phyloP scores from a whole-genome alignment of 2,888 invertebrate species.

The Pyrgus malvae region DNA sequence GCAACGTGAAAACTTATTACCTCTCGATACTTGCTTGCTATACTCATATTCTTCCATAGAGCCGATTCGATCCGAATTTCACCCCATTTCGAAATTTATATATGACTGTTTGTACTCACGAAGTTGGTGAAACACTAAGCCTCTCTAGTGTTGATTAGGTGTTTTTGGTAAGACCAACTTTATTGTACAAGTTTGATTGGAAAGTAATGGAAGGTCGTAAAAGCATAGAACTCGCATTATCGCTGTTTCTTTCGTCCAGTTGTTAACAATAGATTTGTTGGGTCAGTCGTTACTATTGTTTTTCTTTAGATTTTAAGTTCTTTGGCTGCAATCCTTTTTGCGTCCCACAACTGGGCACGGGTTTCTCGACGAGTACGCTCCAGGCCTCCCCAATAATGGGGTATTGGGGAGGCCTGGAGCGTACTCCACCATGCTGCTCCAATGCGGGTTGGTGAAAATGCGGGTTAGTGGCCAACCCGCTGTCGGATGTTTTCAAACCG shows the following conservation, averaged over 20 bases:
- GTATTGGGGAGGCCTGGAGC: too few relatives aligned
- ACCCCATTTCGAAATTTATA: conserved; percentile 57
- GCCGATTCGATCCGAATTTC: conserved; percentile 38
- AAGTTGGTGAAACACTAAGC: conserved; percentile 36
- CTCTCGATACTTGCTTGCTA: conserved; percentile 30
- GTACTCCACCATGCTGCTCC: too few relatives aligned
- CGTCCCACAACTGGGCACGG: too few relatives aligned
- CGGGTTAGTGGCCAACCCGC: too few relatives aligned
- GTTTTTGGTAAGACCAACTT: conserved; percentile 53
- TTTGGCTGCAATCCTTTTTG: background rate
- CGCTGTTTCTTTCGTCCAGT: conserved; percentile 41
- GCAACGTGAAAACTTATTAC: conserved; percentile 32
- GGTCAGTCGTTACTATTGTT: conserved; percentile 16
- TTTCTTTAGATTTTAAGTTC: conserved; percentile 10
- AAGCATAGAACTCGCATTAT: conserved; percentile 50
- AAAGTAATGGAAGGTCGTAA: conserved; percentile 53
- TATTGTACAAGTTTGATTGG: conserved; percentile 67
- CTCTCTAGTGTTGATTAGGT: conserved; percentile 54
- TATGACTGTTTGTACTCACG: conserved; percentile 34
- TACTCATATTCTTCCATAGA: conserved; percentile 40
- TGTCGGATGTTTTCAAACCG: too few relatives aligned
- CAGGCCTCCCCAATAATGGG: too few relatives aligned
- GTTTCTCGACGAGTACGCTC: too few relatives aligned
- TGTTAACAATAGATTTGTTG: conserved; percentile 45
- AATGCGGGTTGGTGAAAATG: too few relatives aligned